A percentile compares a stretch with the other conserved stretches of the same genome.
Conservation (phyloP, 2,888 invertebrate genomes). For the Neoscelio sp. region DNA sequence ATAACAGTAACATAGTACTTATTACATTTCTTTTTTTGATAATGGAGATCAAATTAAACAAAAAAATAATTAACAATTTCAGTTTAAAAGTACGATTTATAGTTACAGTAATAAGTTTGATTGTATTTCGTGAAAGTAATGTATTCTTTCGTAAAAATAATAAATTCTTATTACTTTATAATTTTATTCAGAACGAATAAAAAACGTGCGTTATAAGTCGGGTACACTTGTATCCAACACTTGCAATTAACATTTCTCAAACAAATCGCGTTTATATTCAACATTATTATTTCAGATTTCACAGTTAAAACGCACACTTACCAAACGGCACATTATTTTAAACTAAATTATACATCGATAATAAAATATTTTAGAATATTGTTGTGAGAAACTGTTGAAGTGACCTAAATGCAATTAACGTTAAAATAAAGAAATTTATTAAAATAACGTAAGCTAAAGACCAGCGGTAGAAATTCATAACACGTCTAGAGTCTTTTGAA, state of each 20-base stretch:
- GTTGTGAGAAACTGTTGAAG: conserved; percentile 38
- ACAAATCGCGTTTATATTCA: conserved; percentile 14
- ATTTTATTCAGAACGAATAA: no score
- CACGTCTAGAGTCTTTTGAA: no score
- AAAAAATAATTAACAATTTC: no score
- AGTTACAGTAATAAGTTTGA: no score
- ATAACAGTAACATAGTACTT: no score
- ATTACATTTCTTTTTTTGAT: no score
- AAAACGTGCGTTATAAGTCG: no score
- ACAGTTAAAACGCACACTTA: conserved; percentile 20
- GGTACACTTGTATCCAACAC: conserved; percentile 2
- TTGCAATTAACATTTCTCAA: conserved; percentile 14
- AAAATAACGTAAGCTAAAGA: conserved; percentile 41
- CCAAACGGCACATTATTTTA: conserved; percentile 20
- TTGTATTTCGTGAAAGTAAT: no score
- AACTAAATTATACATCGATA: conserved; percentile 39
- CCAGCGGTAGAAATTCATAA: conserved; percentile 8
- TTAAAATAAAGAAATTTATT: conserved; percentile 40
- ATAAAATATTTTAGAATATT: conserved; percentile 49
- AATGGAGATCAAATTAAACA: no score
- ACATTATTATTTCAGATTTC: conserved; percentile 49
- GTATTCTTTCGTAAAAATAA: no score
- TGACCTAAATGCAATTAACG: conserved; percentile 37
- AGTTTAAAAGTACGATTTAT: no score
- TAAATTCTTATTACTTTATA: no score